Evolutionary conservation across 1,140 invertebrate genomes (phyloP).

Genomic region (Drosophila parvula): DNA sequence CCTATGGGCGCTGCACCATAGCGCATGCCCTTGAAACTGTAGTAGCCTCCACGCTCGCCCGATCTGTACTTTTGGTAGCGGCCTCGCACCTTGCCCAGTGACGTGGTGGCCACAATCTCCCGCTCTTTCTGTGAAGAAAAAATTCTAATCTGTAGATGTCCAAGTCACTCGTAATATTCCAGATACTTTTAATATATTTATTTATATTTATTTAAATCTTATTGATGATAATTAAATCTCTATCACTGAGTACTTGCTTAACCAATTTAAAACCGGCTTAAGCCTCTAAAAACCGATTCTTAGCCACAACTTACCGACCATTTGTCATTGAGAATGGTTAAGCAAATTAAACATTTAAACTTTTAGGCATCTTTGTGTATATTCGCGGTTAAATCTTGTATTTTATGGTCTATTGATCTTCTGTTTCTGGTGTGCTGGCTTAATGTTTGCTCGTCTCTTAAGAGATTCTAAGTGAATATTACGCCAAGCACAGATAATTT

Average conservation of each 20-base stretch:
- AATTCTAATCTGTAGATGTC: background rate
- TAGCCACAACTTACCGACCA: background rate
- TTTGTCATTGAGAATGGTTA: constrained; percentile 6
- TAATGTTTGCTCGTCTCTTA: background rate
- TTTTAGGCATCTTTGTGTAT: background rate
- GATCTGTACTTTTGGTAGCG: constrained; percentile 85
- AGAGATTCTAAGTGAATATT: constrained; percentile 13
- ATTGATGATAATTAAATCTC: background rate
- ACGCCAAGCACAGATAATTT: constrained; percentile 15
- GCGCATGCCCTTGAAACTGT: constrained; percentile 86
- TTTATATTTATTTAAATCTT: background rate
- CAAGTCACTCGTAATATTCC: background rate
- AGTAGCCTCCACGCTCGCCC: constrained; percentile 85
- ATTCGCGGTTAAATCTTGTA: background rate
- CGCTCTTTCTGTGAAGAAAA: constrained; percentile 83
- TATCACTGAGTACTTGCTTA: background rate
- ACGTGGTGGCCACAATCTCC: constrained; percentile 80
- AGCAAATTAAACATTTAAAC: background rate
- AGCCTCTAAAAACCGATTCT: background rate
- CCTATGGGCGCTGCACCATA: constrained; percentile 79
- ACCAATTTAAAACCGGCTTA: background rate
- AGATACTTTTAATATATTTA: too few relatives aligned
- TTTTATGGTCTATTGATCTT: constrained; percentile 13
- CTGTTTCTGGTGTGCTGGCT: background rate
- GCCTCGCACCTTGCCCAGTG: constrained; percentile 85